A percentile compares a stretch with the other conserved stretches of the same genome.
Evolutionary conservation across 2,113 vertebrate genomes (phyloP).

Genomic region (Pao palembangensis): DNA sequence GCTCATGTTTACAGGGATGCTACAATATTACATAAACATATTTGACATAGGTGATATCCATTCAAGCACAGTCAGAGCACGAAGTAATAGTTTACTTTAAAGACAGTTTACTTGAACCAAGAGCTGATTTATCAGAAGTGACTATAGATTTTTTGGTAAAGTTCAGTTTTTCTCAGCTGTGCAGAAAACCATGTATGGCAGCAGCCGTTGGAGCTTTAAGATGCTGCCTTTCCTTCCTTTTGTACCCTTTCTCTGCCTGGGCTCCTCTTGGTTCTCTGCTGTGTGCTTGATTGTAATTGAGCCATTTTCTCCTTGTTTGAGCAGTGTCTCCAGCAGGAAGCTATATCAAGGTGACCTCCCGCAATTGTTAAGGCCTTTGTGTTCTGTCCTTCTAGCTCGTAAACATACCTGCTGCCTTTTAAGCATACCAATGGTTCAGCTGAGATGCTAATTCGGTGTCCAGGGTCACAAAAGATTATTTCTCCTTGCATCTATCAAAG

Average conservation of each 20-base stretch:
- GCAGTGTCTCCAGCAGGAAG: constrained; percentile 54
- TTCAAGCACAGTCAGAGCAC: no score
- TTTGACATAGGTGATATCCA: no score
- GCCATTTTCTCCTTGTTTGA: constrained; percentile 63
- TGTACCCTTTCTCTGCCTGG: constrained; percentile 1
- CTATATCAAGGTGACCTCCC: constrained; percentile 70
- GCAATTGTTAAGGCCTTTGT: constrained; percentile 59
- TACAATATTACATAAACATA: no score
- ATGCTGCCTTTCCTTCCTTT: not conserved
- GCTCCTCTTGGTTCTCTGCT: constrained; percentile 9
- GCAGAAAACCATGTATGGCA: not conserved
- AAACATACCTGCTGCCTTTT: constrained; percentile 62
- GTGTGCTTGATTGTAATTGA: constrained; percentile 61
- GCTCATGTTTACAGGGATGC: no score
- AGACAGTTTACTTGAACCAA: no score
- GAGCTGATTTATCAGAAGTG: no score
- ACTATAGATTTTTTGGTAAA: no score
- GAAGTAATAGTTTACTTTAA: no score
- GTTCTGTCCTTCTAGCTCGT: constrained; percentile 58
- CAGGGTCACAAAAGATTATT: no score
- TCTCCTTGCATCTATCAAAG: no score
- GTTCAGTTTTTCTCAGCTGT: not conserved
- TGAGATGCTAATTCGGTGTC: constrained; percentile 44
- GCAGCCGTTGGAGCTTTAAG: not conserved
- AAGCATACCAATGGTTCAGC: constrained; percentile 52